phyloP scores from a whole-genome alignment of 2,888 invertebrate species.

The Melipona bicolor region DNA sequence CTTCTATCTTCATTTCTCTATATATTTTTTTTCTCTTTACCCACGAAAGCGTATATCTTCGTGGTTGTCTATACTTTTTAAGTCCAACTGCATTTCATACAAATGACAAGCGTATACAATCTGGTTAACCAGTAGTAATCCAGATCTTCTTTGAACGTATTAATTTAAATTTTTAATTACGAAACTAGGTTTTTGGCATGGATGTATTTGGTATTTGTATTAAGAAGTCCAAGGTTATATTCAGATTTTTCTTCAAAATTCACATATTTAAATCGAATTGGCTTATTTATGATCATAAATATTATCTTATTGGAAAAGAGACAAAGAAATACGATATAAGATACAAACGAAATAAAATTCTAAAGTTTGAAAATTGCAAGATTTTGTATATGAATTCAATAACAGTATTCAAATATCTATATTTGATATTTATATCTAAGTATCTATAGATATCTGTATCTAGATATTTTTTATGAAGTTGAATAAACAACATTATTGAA shows the following conservation, averaged over 20 bases:
- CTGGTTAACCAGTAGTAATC: neutral
- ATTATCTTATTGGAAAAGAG: neutral
- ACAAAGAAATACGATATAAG: too few species aligned
- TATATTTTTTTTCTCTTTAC: constrained; percentile 1
- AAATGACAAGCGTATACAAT: constrained; percentile 34
- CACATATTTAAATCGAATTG: neutral
- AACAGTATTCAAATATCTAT: neutral
- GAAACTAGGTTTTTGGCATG: neutral
- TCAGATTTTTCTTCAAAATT: neutral
- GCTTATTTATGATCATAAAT: neutral
- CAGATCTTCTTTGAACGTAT: neutral
- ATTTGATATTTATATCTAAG: too few species aligned
- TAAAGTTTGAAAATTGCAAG: neutral
- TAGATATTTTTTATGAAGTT: too few species aligned
- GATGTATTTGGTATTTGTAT: neutral
- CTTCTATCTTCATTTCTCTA: constrained; percentile 19
- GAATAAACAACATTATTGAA: too few species aligned
- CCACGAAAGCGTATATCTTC: neutral
- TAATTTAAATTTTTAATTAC: neutral
- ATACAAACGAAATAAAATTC: neutral
- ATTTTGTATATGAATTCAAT: neutral
- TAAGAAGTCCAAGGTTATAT: neutral
- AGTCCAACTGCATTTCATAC: constrained; percentile 32
- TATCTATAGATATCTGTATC: too few species aligned
- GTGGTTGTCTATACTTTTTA: constrained; percentile 26